These are phyloP conservation scores for Bos taurus DNA, from an alignment of 2,113 vertebrate species.

Conservation along the genomic window DNA sequence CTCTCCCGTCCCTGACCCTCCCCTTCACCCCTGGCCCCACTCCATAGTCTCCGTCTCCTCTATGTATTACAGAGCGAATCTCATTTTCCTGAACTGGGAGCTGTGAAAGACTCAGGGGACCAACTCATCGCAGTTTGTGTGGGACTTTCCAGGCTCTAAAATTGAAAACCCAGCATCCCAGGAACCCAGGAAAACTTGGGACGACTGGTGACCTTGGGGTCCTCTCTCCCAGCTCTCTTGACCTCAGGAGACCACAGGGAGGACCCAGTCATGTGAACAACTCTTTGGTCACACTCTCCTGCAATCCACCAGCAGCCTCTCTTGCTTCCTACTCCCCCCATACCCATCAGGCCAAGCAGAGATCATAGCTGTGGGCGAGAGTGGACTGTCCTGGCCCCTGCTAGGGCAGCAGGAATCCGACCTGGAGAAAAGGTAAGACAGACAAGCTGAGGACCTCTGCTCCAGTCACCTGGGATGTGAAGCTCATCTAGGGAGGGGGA, in stretches of 20 bases:
- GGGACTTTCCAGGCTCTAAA: neutral
- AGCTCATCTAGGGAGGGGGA: conserved; percentile 18
- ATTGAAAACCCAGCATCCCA: neutral
- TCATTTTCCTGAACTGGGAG: neutral
- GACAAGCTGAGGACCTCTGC: neutral
- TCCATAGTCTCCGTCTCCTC: neutral
- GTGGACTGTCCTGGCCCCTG: no score
- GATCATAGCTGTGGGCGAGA: neutral
- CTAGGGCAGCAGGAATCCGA: neutral
- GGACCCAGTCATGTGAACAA: neutral
- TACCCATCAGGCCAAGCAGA: neutral
- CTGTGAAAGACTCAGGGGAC: neutral
- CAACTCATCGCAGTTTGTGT: neutral
- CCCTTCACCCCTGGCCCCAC: neutral
- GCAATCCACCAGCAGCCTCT: neutral
- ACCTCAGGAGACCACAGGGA: neutral
- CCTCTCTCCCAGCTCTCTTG: neutral
- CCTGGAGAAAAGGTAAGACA: neutral
- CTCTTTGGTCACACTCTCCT: neutral
- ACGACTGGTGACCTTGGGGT: neutral
- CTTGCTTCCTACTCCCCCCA: neutral
- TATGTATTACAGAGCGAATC: neutral
- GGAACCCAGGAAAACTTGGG: neutral
- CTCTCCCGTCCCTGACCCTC: neutral
- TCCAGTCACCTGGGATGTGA: conserved; percentile 19